These are phyloP conservation scores for Gymnorhina tibicen DNA, from an alignment of 2,113 vertebrate species.

Conservation along the genomic window DNA sequence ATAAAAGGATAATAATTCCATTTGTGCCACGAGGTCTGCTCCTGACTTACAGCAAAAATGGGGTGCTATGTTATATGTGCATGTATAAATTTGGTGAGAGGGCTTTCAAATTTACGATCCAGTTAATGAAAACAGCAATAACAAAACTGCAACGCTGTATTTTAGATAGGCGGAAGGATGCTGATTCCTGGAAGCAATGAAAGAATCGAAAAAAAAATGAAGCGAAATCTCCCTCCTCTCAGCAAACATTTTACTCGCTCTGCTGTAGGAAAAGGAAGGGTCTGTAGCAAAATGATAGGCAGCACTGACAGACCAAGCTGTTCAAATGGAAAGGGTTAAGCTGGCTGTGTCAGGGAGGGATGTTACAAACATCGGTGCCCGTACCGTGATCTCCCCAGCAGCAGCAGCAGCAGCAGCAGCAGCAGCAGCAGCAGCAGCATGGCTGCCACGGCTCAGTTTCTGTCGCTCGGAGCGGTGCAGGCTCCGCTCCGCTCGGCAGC, in stretches of 20 bases:
- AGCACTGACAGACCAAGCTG: background rate
- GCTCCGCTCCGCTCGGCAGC: background rate
- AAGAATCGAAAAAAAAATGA: background rate
- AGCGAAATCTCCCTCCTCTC: background rate
- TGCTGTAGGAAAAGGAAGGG: background rate
- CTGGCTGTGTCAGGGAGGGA: background rate
- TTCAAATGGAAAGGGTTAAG: background rate
- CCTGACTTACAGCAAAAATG: background rate
- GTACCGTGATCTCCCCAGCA: background rate
- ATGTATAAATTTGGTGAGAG: background rate
- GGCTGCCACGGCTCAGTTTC: background rate
- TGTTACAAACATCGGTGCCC: accelerated
- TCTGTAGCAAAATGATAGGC: background rate
- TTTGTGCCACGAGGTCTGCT: background rate
- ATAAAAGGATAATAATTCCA: background rate
- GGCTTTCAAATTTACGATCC: background rate
- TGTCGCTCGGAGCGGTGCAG: accelerated
- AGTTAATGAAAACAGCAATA: background rate
- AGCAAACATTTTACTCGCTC: background rate
- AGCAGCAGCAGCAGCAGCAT: background rate
- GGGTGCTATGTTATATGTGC: background rate
- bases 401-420: background rate
- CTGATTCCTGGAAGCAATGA: background rate
- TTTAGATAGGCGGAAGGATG: background rate
- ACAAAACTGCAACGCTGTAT: background rate